A percentile compares a stretch with the other conserved stretches of the same genome.
Conservation (phyloP, 2,888 invertebrate species). For the Troides aeacus region DNA sequence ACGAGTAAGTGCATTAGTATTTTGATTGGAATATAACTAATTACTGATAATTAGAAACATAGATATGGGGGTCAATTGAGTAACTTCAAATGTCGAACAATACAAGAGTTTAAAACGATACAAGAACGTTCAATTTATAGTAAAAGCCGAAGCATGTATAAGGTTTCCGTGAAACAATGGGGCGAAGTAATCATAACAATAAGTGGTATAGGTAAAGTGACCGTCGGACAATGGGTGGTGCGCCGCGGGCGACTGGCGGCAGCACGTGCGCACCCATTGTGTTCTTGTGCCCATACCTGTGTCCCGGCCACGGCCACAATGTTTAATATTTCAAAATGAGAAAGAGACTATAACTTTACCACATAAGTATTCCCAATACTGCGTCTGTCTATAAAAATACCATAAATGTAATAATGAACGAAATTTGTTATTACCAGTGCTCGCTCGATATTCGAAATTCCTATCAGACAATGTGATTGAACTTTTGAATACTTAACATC, state of each 20-base stretch:
- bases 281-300: slow-evolving; percentile 57
- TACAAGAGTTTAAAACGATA: slow-evolving; percentile 34
- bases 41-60: no score
- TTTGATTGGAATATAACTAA: no score
- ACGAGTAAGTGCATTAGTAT: no score
- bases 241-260: slow-evolving; percentile 41
- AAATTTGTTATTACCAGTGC: not conserved
- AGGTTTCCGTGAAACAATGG: slow-evolving; percentile 74
- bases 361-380: slow-evolving; percentile 9
- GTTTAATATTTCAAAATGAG: slow-evolving; percentile 18
- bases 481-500: no score
- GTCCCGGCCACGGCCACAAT: slow-evolving; percentile 30
- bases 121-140: slow-evolving; percentile 49
- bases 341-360: slow-evolving; percentile 16
- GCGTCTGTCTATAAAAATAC: not conserved
- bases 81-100: not conserved
- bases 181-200: slow-evolving; percentile 32
- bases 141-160: slow-evolving; percentile 65
- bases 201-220: slow-evolving; percentile 28
- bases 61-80: not conserved
- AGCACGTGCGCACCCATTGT: slow-evolving; percentile 72
- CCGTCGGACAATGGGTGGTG: slow-evolving; percentile 61
- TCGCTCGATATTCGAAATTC: not conserved
- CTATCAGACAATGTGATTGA: not conserved
- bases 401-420: no score